Percentiles rank a stretch among this genome's conserved stretches.
phyloP scores from a whole-genome alignment of 2,113 vertebrate species.

The Sinocyclocheilus grahami region DNA sequence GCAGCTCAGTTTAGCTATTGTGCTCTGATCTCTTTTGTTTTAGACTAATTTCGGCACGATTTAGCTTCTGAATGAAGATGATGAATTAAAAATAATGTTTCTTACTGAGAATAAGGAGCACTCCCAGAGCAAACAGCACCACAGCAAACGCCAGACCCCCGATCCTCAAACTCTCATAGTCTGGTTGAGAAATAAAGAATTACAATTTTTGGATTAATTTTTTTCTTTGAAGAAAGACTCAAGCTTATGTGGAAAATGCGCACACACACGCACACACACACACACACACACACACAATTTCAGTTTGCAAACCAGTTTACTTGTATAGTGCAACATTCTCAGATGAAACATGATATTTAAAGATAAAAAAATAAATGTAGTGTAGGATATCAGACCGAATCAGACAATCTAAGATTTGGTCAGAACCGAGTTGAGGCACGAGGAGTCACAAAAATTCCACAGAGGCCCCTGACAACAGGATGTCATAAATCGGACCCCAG shows the following conservation, averaged over 20 bases:
- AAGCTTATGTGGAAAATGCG: background rate
- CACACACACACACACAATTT: too few species aligned
- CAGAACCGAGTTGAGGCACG: too few species aligned
- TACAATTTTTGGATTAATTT: background rate
- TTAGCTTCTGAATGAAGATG: constrained; percentile 10
- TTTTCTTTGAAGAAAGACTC: background rate
- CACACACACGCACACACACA: too few species aligned
- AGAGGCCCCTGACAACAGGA: too few species aligned
- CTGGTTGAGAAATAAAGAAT: constrained; percentile 65
- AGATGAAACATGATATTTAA: background rate
- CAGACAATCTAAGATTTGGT: too few species aligned
- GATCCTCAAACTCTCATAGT: constrained; percentile 94
- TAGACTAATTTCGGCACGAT: background rate
- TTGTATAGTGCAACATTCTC: background rate
- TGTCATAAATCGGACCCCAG: too few species aligned
- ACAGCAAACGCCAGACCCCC: constrained; percentile 92
- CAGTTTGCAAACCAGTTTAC: background rate
- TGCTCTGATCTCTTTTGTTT: background rate
- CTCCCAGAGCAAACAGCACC: constrained; percentile 89
- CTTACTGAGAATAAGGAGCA: constrained; percentile 97
- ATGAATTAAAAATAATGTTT: background rate
- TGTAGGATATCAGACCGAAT: too few species aligned
- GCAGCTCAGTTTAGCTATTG: constrained; percentile 14
- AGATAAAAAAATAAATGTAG: too few species aligned
- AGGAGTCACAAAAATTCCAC: too few species aligned